Conservation (phyloP, 2,888 invertebrate species). For the Plebejus melissa region DNA sequence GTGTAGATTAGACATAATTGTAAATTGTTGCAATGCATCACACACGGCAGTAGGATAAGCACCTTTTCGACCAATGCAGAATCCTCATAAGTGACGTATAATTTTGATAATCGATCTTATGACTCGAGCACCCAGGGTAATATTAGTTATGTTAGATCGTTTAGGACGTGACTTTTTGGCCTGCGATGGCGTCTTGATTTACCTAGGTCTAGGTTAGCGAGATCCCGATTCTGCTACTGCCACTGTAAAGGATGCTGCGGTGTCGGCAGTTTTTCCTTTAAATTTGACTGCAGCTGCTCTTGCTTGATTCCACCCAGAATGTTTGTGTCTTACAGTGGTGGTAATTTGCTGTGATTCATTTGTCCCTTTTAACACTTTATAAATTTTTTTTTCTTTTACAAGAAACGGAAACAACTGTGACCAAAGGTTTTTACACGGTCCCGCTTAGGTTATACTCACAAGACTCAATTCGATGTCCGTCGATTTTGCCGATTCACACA, state of each 20-base stretch:
- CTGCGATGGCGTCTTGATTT: conserved; percentile 48
- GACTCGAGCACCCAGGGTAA: conserved; percentile 75
- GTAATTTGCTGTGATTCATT: neutral
- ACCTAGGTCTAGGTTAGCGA: conserved; percentile 19
- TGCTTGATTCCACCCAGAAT: conserved; percentile 11
- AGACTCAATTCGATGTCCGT: conserved; percentile 21
- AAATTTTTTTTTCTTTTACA: neutral
- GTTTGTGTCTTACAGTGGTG: conserved; percentile 6
- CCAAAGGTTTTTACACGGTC: conserved; percentile 18
- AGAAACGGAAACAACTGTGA: conserved; percentile 15
- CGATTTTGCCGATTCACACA: conserved; percentile 20
- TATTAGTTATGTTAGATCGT: conserved; percentile 54
- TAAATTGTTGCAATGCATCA: conserved; percentile 53
- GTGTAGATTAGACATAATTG: conserved; percentile 70
- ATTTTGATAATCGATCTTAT: conserved; percentile 66
- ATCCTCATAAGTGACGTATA: conserved; percentile 53
- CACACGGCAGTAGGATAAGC: conserved; percentile 59
- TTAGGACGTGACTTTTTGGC: conserved; percentile 67
- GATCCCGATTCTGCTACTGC: conserved; percentile 21
- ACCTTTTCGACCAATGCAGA: conserved; percentile 66
- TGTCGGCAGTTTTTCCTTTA: neutral
- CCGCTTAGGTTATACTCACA: conserved; percentile 14
- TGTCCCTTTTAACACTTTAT: neutral
- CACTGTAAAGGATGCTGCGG: conserved; percentile 1
- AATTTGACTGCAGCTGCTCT: neutral